phyloP scores from a whole-genome alignment of 2,113 vertebrate genomes.

The Xerus inauris region DNA sequence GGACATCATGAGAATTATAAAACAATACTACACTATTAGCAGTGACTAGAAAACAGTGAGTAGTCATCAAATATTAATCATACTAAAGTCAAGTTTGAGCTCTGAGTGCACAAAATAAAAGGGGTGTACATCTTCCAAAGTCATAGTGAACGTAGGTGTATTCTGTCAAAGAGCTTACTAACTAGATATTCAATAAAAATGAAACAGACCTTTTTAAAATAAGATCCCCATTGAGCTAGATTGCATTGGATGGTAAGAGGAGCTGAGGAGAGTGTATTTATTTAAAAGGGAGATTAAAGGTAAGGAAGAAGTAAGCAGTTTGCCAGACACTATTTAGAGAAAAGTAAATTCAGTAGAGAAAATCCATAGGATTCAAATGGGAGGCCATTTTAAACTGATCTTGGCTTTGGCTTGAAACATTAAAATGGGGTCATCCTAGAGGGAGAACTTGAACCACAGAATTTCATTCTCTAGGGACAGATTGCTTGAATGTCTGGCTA shows the following conservation, averaged over 20 bases:
- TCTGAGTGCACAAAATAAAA: neutral
- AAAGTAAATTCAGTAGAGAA: neutral
- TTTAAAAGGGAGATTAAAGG: neutral
- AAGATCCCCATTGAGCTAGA: neutral
- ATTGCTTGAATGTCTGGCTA: neutral
- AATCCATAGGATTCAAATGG: neutral
- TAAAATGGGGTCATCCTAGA: neutral
- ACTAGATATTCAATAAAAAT: neutral
- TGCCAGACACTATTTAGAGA: neutral
- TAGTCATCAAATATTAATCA: neutral
- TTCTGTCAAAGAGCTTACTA: neutral
- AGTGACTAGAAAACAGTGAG: neutral
- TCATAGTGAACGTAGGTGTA: neutral
- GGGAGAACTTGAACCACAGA: neutral
- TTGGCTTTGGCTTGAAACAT: neutral
- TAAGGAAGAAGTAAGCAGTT: neutral
- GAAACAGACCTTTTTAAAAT: neutral
- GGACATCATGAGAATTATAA: neutral
- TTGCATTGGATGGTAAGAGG: neutral
- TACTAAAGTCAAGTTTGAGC: neutral
- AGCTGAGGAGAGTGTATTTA: neutral
- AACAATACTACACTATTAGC: neutral
- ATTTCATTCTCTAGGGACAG: neutral
- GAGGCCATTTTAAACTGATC: neutral
- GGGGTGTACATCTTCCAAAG: neutral